Base-by-base conservation (phyloP, 2,113 vertebrate species). In the Uropsilus gracilis region DNA sequence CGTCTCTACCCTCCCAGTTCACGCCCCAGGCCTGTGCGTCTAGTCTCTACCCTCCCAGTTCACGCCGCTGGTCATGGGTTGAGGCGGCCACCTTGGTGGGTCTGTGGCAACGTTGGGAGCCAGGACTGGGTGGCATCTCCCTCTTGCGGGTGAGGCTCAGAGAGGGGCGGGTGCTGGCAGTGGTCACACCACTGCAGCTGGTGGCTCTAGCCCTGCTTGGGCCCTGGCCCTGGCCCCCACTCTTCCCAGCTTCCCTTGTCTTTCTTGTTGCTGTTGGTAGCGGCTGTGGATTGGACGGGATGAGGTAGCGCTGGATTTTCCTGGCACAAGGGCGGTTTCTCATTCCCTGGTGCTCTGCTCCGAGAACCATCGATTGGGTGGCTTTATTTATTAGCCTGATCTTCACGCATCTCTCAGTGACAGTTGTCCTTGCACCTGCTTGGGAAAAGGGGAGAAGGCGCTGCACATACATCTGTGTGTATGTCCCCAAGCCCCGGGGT, bases 381-480 rank as follows among this genome's bases (percentile, higher is more conserved):
- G 68, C 78, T 93, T 89, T 82, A 53, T 94, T 94, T 94, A 87
- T 94, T 95, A 85, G 72, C 87, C 90, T 94, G 68, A 85, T 92
- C 59, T 37, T 44, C 55, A 69, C 55, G 73, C 93, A n/a, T 91
- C 85, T 93, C 95, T 82, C 76, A 63, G 89, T 2, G 13, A 26
- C 50, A 0, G 0, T 94, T 83, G 87, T 83, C 81, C 77, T 87
- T 26, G 16, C 28, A 46, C 76, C 53, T 80, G 59, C 71, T 86
- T 1, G 6, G 32, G 84, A 4, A 4, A 18, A 20, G 71, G 26
- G 34, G 68, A 66, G 72, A 75, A 44, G 37, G 30, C 26, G 76
- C 71, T 55, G 8, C 66, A 28, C 5, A 30, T 8, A 72, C 66
- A 90, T 53, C 44, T 61, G 26, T 55, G 66, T 39, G 28, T 11